Conservation (phyloP, 2,797 vertebrate genomes). For the Tachyglossus aculeatus region DNA sequence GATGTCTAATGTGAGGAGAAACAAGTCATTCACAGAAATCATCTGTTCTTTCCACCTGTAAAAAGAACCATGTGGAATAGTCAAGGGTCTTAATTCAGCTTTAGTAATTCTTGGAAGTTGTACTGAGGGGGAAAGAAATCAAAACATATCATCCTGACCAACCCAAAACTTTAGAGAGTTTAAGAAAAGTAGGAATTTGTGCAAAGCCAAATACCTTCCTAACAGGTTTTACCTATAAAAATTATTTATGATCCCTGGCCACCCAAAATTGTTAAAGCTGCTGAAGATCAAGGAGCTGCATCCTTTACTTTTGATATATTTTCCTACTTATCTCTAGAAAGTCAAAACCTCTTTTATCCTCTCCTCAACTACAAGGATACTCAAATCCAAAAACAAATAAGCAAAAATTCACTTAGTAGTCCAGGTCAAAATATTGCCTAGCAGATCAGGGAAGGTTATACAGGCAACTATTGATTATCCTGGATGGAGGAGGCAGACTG, state of each 20-base stretch:
- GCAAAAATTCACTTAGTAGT: background rate
- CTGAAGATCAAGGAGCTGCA: background rate
- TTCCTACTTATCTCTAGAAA: conserved; percentile 23
- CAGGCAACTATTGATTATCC: conserved; percentile 24
- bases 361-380: conserved; percentile 17
- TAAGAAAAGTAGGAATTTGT: conserved; percentile 38
- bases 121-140: background rate
- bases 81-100: background rate
- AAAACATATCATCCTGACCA: background rate
- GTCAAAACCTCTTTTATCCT: conserved; percentile 19
- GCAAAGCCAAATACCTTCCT: conserved; percentile 20
- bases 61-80: background rate
- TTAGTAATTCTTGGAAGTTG: background rate
- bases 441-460: conserved; percentile 34
- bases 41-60: conserved; percentile 11
- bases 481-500: conserved; percentile 30
- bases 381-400: background rate
- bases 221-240: conserved; percentile 37
- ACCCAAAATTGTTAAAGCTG: conserved; percentile 42
- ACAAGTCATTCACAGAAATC: background rate
- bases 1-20: conserved; percentile 21
- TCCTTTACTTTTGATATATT: conserved; percentile 29
- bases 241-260: conserved; percentile 43
- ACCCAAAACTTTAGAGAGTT: background rate
- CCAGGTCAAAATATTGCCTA: background rate